Percentiles rank a stretch among this genome's conserved stretches.
phyloP scores from a whole-genome alignment of 2,797 vertebrate species.

The Heterohyrax brucei region DNA sequence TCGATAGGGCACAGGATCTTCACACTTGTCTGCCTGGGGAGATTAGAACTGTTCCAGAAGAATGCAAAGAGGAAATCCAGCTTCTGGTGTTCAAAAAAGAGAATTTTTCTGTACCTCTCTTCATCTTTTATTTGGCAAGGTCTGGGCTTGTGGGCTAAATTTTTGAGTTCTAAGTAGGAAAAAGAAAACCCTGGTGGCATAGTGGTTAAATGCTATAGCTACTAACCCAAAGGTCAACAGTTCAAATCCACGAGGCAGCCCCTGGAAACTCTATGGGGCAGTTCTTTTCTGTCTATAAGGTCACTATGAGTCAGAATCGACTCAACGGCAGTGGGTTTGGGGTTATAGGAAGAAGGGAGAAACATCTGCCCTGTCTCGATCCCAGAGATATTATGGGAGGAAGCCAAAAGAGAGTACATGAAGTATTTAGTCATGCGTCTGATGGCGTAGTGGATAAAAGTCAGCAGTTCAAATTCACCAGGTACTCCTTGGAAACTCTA shows the following conservation, averaged over 20 bases:
- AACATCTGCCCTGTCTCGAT: background rate
- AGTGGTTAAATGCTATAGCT: no score
- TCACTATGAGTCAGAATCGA: no score
- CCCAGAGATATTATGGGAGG: background rate
- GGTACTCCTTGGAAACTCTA: no score
- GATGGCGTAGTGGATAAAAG: no score
- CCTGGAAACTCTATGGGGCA: no score
- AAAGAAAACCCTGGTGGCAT: background rate
- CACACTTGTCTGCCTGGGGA: constrained; percentile 5
- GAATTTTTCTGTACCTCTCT: background rate
- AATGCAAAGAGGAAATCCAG: constrained; percentile 33
- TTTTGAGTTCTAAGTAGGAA: background rate
- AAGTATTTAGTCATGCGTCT: background rate
- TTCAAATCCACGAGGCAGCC: no score
- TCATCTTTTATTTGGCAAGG: background rate
- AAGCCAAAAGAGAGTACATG: background rate
- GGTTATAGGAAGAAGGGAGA: background rate
- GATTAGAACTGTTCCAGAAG: constrained; percentile 51
- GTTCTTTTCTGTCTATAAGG: no score
- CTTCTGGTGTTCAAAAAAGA: constrained; percentile 25
- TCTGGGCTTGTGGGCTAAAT: background rate
- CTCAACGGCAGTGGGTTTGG: no score
- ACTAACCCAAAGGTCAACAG: no score
- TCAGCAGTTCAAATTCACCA: no score
- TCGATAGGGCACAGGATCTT: constrained; percentile 26